phyloP scores from a whole-genome alignment of 2,888 invertebrate genomes.

The Trissonchulus sp. region DNA sequence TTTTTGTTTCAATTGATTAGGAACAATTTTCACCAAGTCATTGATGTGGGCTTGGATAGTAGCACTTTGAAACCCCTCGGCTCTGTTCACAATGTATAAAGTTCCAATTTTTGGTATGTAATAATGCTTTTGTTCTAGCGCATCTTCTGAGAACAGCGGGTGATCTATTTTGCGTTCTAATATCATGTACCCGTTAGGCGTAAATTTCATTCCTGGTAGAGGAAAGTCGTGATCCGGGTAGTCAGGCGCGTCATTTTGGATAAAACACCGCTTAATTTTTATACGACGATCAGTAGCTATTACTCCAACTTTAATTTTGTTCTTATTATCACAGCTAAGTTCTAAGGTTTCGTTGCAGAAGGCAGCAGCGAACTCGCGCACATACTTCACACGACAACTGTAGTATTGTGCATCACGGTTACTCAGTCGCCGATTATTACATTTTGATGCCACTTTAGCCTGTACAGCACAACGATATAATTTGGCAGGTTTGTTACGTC shows the following conservation, averaged over 20 bases:
- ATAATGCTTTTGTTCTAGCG: neutral
- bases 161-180: neutral
- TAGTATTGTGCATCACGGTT: neutral
- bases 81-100: constrained; percentile 16
- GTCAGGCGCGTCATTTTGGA: constrained; percentile 6
- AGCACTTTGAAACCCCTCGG: neutral
- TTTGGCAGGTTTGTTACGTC: neutral
- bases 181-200: constrained; percentile 18
- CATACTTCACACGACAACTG: neutral
- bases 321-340: constrained; percentile 24
- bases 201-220: neutral
- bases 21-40: constrained; percentile 1
- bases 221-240: constrained; percentile 26
- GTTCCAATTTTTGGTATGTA: neutral
- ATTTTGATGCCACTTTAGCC: constrained; percentile 15
- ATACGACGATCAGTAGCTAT: constrained; percentile 15
- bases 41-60: constrained; percentile 12
- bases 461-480: neutral
- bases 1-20: neutral
- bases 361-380: neutral
- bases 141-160: neutral
- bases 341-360: constrained; percentile 1
- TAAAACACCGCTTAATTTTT: constrained; percentile 15
- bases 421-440: neutral
- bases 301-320: constrained; percentile 17